These are phyloP conservation scores for Caiman crocodilus DNA, from an alignment of 2,797 vertebrate genomes.

Conservation along the genomic window DNA sequence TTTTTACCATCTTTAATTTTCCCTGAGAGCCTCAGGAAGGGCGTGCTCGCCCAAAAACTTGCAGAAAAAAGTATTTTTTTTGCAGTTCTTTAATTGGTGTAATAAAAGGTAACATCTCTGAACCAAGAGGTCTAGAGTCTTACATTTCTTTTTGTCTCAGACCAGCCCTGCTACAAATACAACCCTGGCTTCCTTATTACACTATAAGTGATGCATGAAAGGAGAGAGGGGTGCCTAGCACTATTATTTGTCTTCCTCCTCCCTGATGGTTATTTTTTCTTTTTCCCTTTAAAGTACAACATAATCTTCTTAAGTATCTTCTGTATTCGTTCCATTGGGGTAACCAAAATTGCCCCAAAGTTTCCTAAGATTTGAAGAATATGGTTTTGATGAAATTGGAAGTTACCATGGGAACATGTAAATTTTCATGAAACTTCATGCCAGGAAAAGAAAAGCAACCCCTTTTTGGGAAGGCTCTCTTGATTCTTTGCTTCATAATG, in stretches of 20 bases:
- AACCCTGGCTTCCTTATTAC: neutral
- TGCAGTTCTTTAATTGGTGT: too few species aligned
- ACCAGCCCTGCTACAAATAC: too few species aligned
- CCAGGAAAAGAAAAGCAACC: neutral
- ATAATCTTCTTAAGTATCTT: neutral
- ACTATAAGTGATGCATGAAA: fast-evolving
- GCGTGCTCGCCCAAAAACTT: too few species aligned
- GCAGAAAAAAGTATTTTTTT: too few species aligned
- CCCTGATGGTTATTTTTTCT: neutral
- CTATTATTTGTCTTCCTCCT: neutral
- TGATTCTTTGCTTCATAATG: too few species aligned
- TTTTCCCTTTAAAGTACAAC: fast-evolving
- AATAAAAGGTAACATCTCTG: too few species aligned
- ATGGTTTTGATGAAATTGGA: neutral
- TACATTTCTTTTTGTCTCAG: too few species aligned
- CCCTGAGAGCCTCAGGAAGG: too few species aligned
- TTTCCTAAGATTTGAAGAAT: neutral
- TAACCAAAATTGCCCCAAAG: neutral
- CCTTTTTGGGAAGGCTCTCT: too few species aligned
- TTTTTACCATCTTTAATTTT: too few species aligned
- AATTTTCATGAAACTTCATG: neutral
- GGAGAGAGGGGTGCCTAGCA: fast-evolving
- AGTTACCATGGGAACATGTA: neutral
- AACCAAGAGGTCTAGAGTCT: too few species aligned
- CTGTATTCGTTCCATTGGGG: neutral